Evolutionary conservation across 2,797 vertebrate genomes (phyloP).

Genomic region (Lithobates sylvaticus): DNA sequence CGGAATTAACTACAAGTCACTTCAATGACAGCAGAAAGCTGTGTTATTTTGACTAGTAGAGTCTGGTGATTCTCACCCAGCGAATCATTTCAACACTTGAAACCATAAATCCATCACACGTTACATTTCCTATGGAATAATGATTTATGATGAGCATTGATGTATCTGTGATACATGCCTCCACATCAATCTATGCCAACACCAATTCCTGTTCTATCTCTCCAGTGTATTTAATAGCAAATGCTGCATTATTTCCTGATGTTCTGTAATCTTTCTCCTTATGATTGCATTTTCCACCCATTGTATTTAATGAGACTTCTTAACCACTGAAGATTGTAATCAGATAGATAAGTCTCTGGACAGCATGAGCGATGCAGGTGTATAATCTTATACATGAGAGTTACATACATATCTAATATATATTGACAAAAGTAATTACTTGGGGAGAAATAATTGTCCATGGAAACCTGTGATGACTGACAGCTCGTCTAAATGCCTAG

Average conservation of each 20-base stretch:
- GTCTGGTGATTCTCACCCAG: neutral
- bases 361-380: conserved; percentile 25
- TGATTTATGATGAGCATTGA: conserved; percentile 38
- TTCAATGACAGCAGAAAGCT: neutral
- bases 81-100: conserved; percentile 24
- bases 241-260: conserved; percentile 19
- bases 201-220: conserved; percentile 6
- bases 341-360: conserved; percentile 18
- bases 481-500: conserved; percentile 16
- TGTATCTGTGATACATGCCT: conserved; percentile 15
- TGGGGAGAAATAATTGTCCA: conserved; percentile 14
- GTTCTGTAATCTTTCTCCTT: conserved; percentile 18
- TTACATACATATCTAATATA: conserved; percentile 21
- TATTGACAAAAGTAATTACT: conserved; percentile 39
- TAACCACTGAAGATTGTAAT: conserved; percentile 29
- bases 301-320: conserved; percentile 28
- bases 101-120: conserved; percentile 37
- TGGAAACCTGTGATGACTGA: conserved; percentile 9
- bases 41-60: conserved; percentile 13
- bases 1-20: conserved; percentile 24
- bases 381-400: conserved; percentile 22
- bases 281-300: conserved; percentile 22
- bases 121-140: conserved; percentile 16
- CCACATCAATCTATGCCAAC: conserved; percentile 43
- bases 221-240: conserved; percentile 23